Evolutionary conservation across 2,113 vertebrate genomes (phyloP).

Genomic region (Campylomormyrus numenius): DNA sequence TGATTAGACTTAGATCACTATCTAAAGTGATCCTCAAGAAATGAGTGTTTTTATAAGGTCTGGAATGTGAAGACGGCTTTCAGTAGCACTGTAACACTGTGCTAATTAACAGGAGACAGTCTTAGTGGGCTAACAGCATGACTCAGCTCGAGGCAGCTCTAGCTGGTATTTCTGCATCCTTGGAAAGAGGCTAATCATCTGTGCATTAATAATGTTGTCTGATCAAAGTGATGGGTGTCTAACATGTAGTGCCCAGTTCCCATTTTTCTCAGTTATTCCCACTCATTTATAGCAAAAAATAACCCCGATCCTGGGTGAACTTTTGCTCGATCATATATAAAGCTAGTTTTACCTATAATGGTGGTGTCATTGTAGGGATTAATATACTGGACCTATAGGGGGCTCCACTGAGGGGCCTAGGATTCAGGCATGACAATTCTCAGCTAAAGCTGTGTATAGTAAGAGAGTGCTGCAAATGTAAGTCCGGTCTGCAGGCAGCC

Average conservation of each 20-base stretch:
- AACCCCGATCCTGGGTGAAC: neutral
- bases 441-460: slow-evolving; percentile 30
- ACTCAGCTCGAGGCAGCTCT: slow-evolving; percentile 26
- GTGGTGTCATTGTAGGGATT: slow-evolving; percentile 41
- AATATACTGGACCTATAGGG: slow-evolving; percentile 36
- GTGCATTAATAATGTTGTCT: slow-evolving; percentile 52
- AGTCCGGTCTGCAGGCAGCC: neutral
- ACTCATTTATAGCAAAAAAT: slow-evolving; percentile 22
- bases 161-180: slow-evolving; percentile 47
- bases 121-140: slow-evolving; percentile 41
- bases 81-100: slow-evolving; percentile 59
- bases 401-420: slow-evolving; percentile 29
- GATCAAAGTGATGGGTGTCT: slow-evolving; percentile 44
- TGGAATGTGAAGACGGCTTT: slow-evolving; percentile 46
- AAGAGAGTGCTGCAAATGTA: neutral
- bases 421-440: slow-evolving; percentile 28
- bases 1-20: neutral
- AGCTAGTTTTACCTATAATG: slow-evolving; percentile 19
- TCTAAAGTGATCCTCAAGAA: neutral
- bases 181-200: slow-evolving; percentile 52
- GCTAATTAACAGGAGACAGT: slow-evolving; percentile 54
- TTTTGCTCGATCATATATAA: neutral
- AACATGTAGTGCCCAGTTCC: slow-evolving; percentile 37
- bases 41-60: neutral
- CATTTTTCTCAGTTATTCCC: slow-evolving; percentile 40